Base-by-base conservation (phyloP, 1,140 invertebrate genomes). In the Euura lappo region DNA sequence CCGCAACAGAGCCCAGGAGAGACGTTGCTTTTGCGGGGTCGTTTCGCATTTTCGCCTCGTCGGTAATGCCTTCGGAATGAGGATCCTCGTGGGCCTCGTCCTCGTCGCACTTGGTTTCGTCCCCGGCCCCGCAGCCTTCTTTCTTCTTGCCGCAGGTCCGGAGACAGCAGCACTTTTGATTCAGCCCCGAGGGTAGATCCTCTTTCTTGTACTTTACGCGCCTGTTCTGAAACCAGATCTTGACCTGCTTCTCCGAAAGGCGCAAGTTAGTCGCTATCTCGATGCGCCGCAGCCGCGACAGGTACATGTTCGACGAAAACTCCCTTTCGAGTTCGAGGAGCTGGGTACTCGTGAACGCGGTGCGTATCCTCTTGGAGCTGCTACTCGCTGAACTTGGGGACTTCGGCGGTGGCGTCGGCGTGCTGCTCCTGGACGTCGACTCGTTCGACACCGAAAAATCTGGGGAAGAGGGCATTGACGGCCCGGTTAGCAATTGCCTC, bases 181-280 rank as follows among this genome's bases (percentile, higher is more conserved):
- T 83, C 51, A 81, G 80, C 0, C 76, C 86, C 47, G 75, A 80
- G 0, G 82, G 87, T 3, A 85, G 80, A 78, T 93, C 93, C 78
- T 93, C 94, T 80, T 97, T 97, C 89, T 98, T 97, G 83, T 96
- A 92, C 82, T 98, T 98, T 3, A 98, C 97, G 3, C 96, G 89
- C 10, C 93, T 89, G 82, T 97, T 97, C 84, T 98, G 96, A 82
- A 98, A 96, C 97, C 97, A 98, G 71, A 98, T 98, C 85, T 97
- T 98, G 64, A 98, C 96, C 87, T 98, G 96, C 83, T 98, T 98
- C 86, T 98, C 97, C 0, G 95, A 96, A 1, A 98, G 85, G 43
- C 93, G 91, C 69, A 98, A 86, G 77, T 94, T 92, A 5, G 95
- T 96, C 0, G 97, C 97, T 69, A 98, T 97, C 84, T 98, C 96